phyloP scores from a whole-genome alignment of 2,113 vertebrate genomes.

The Sisor rabdophorus region DNA sequence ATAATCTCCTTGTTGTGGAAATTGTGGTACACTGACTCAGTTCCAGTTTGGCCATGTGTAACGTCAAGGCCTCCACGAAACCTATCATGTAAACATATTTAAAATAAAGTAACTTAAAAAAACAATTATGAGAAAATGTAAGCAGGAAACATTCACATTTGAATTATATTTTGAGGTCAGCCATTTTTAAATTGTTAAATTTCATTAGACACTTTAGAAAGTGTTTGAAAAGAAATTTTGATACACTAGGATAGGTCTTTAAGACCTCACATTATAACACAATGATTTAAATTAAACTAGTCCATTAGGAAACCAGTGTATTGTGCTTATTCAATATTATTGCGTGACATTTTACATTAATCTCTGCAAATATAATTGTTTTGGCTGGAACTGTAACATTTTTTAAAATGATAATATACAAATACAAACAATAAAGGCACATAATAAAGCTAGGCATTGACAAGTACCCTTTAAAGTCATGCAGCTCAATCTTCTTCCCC shows the following conservation, averaged over 20 bases:
- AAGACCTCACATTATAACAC: not conserved
- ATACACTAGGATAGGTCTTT: not conserved
- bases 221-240: not conserved
- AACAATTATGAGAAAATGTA: not conserved
- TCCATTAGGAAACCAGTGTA: not conserved
- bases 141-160: not conserved
- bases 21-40: conserved; percentile 85
- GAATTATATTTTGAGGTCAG: not conserved
- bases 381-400: not conserved
- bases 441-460: not conserved
- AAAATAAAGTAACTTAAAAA: not conserved
- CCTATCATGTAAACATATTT: conserved; percentile 57
- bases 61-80: conserved; percentile 94
- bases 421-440: not conserved
- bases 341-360: not conserved
- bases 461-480: conserved; percentile 92
- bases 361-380: not conserved
- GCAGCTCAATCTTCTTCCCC: conserved; percentile 87
- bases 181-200: not conserved
- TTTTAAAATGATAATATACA: not conserved
- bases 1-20: conserved; percentile 96
- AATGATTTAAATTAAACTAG: not conserved
- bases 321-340: not conserved
- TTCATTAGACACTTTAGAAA: not conserved
- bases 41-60: conserved; percentile 91